Evolutionary conservation across 2,113 vertebrate species (phyloP), one percentile per base, ranked within the genome.

Genomic region (Phaetusa simplex): DNA sequence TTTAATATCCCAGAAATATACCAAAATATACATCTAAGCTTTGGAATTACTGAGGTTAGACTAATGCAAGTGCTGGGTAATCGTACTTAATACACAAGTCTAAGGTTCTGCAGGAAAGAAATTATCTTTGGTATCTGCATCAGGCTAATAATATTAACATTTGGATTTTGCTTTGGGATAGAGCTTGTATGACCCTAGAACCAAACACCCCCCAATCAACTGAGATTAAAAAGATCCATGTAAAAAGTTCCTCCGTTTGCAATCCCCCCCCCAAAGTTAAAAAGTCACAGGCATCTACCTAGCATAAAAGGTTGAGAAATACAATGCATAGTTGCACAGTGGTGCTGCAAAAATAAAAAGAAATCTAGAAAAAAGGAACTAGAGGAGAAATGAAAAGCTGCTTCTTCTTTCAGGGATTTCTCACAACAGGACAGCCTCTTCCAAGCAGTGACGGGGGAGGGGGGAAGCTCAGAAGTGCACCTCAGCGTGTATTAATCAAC

Each of bases 1-100:
- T 98, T 98, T 98, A 98, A 98, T 99, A 98, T 99, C 99, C 99
- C 99, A 99, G 99, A 99, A 99, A 99, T 99, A 99, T 99, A 99
- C 99, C 99, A 99, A 99, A 99, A 99, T 99, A 99, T 99, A 99
- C 99, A 99, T 99, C 99, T 99, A 99, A 99, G 99, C 99, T 99
- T 99, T 99, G 99, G 99, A 99, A 99, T 99, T 99, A 99, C 99
- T 99, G 99, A 99, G 99, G 99, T 99, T 99, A 99, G 99, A 99
- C 99, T 99, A 99, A 99, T 99, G 99, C 99, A 99, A 99, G 99
- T 99, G 99, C 99, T 99, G 99, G 99, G 99, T 99, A 99, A 98
- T 98, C 98, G 99, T 99, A 99, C 98, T 99, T 99, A 99, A 99
- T 98, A 99, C 99, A 99, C 99, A 98, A 98, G 99, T 99, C 99